These are phyloP conservation scores for Pyrrhura leucotis DNA, from an alignment of 2,797 vertebrate genomes.

Conservation along the genomic window DNA sequence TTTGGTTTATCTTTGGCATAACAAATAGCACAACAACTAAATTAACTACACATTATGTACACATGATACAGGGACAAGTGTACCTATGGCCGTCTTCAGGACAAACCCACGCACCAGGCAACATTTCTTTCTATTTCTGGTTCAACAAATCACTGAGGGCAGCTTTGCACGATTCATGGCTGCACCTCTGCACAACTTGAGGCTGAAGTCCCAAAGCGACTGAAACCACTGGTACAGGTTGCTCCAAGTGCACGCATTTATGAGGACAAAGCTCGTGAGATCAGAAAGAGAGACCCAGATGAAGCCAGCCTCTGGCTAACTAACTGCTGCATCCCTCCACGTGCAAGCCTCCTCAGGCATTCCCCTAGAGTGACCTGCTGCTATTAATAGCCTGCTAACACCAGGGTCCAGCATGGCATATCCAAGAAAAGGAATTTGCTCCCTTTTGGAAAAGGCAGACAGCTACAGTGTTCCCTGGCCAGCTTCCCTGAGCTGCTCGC, in stretches of 20 bases:
- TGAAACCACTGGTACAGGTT: not conserved
- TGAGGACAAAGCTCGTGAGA: not conserved
- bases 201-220: not conserved
- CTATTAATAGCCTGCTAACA: not conserved
- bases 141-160: not conserved
- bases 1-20: not conserved
- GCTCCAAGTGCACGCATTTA: not conserved
- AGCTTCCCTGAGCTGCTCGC: fast-evolving
- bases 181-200: not conserved
- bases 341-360: not conserved
- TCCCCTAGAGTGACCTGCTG: not conserved
- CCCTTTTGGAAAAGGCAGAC: not conserved
- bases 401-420: not conserved
- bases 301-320: not conserved
- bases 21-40: not conserved
- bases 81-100: not conserved
- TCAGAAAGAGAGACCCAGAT: not conserved
- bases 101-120: not conserved
- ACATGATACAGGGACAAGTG: not conserved
- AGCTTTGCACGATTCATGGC: not conserved
- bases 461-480: fast-evolving
- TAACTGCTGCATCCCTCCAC: not conserved
- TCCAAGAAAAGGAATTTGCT: not conserved
- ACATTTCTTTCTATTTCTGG: not conserved
- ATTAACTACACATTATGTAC: not conserved